Percentiles rank a stretch among this genome's conserved stretches.
Evolutionary conservation across 1,140 invertebrate genomes (phyloP).

Genomic region (Nebria ingens): DNA sequence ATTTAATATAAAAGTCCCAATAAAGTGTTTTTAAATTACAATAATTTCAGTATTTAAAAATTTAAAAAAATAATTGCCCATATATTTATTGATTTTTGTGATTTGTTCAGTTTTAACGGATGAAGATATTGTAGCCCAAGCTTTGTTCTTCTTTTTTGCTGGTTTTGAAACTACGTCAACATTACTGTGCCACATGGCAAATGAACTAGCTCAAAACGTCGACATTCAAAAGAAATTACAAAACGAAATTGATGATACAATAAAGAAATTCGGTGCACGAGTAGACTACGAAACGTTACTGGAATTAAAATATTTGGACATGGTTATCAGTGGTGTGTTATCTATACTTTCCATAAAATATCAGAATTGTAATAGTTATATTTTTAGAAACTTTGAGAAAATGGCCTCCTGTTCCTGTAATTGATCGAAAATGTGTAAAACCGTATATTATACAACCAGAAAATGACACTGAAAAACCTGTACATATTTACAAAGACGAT

Average conservation of each 20-base stretch:
- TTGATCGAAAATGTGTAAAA: constrained; percentile 38
- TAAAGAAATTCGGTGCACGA: constrained; percentile 22
- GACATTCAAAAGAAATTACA: constrained; percentile 29
- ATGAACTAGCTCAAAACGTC: constrained; percentile 42
- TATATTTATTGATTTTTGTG: neutral
- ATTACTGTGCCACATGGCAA: constrained; percentile 29
- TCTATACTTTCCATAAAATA: neutral
- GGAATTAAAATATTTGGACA: constrained; percentile 41
- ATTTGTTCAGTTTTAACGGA: constrained; percentile 24
- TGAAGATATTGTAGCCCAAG: constrained; percentile 51
- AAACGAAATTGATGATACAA: constrained; percentile 22
- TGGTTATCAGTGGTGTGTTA: constrained; percentile 36
- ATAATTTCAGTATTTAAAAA: constrained; percentile 32
- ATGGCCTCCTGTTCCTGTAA: constrained; percentile 38
- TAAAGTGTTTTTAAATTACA: constrained; percentile 24
- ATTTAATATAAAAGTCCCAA: too few species aligned
- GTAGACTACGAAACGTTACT: constrained; percentile 34
- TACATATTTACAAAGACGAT: constrained; percentile 15
- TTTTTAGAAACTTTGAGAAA: constrained; percentile 42
- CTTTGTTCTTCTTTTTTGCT: constrained; percentile 49
- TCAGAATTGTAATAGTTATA: neutral
- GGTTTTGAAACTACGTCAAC: constrained; percentile 47
- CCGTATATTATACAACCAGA: constrained; percentile 10
- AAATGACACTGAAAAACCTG: constrained; percentile 14
- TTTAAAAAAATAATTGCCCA: neutral